Evolutionary conservation across 1,140 invertebrate species (phyloP).

Genomic region (Neodiprion fabricii): DNA sequence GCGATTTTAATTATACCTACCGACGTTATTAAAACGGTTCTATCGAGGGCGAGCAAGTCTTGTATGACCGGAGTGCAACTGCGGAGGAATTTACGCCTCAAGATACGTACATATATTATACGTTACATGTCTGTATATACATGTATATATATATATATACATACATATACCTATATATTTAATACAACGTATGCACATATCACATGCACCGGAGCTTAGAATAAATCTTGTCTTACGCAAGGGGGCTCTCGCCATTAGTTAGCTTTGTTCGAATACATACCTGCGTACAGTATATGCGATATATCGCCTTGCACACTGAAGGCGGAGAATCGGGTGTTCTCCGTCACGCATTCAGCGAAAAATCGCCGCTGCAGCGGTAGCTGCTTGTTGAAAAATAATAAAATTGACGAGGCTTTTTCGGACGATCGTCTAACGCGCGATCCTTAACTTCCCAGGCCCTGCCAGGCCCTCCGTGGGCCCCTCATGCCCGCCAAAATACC

Average conservation of each 20-base stretch:
- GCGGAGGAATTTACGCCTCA: neutral
- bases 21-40: neutral
- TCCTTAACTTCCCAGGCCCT: conserved; percentile 11
- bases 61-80: too few species aligned
- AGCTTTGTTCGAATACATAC: neutral
- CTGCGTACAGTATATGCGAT: too few species aligned
- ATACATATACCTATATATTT: too few species aligned
- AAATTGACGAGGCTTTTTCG: neutral
- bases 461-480: conserved; percentile 8
- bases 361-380: neutral
- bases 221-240: neutral
- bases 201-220: neutral
- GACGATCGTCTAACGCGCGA: neutral
- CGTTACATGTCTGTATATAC: too few species aligned
- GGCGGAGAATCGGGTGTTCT: too few species aligned
- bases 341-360: neutral
- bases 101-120: too few species aligned
- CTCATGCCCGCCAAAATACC: conserved; percentile 41
- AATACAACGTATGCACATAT: too few species aligned
- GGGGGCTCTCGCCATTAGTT: neutral
- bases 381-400: conserved; percentile 3
- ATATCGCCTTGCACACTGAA: too few species aligned
- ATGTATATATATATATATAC: too few species aligned
- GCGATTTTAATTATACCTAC: neutral
- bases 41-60: neutral